Conservation (phyloP, 2,888 invertebrate species). For the Artemia sinica region DNA sequence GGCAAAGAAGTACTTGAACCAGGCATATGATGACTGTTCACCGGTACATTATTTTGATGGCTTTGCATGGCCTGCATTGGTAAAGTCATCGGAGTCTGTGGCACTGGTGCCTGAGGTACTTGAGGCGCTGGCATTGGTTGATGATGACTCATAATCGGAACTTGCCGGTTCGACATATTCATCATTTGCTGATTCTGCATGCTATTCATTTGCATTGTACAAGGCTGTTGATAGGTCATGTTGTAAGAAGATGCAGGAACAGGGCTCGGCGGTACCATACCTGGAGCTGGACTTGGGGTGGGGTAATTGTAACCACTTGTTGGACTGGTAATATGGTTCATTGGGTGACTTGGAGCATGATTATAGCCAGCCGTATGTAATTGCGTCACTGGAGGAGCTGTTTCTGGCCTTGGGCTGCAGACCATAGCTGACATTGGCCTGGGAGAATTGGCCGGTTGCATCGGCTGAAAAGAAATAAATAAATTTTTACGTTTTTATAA, state of each 20-base stretch:
- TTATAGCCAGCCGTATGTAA: constrained; percentile 23
- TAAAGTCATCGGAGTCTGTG: constrained; percentile 17
- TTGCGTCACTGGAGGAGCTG: constrained; percentile 22
- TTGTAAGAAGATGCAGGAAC: constrained; percentile 19
- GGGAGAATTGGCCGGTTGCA: constrained; percentile 17
- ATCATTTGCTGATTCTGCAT: constrained; percentile 17
- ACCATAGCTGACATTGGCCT: constrained; percentile 14
- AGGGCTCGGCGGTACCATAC: constrained; percentile 17
- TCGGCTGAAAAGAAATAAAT: background rate
- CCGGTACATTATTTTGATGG: too few species aligned
- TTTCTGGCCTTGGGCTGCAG: constrained; percentile 19
- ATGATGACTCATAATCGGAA: constrained; percentile 13
- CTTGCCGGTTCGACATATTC: background rate
- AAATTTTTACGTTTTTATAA: background rate
- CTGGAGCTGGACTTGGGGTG: constrained; percentile 19
- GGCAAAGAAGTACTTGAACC: too few species aligned
- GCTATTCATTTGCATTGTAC: constrained; percentile 3
- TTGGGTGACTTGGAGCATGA: constrained; percentile 19
- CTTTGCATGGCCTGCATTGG: background rate
- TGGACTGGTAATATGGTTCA: constrained; percentile 21
- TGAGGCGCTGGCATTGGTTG: constrained; percentile 18
- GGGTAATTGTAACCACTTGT: constrained; percentile 20
- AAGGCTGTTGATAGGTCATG: constrained; percentile 19
- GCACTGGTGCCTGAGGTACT: constrained; percentile 17
- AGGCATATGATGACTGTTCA: too few species aligned